Evolutionary conservation across 2,113 vertebrate species (phyloP).

Genomic region (Mesembrinibis cayennensis): DNA sequence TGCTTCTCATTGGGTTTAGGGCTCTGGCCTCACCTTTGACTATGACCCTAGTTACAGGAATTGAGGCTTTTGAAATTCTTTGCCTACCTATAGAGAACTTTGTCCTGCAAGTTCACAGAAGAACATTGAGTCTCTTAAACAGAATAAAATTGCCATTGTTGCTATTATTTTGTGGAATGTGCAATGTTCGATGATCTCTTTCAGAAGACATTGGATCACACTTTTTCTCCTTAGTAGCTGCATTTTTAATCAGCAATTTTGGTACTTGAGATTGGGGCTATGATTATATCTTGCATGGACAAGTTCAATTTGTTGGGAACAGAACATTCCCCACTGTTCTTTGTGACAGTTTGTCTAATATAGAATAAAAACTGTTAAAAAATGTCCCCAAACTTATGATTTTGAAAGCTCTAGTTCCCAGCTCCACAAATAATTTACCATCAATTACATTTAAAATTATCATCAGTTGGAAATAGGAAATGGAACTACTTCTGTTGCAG

Average conservation of each 20-base stretch:
- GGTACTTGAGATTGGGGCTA: neutral
- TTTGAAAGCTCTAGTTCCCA: neutral
- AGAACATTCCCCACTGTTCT: neutral
- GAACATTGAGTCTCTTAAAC: neutral
- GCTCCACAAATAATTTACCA: neutral
- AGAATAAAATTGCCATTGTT: neutral
- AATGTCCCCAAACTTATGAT: neutral
- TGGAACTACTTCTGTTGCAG: neutral
- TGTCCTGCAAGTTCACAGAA: neutral
- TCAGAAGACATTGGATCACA: neutral
- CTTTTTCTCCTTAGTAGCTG: neutral
- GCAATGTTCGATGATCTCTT: neutral
- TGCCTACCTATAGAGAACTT: neutral
- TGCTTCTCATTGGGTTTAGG: neutral
- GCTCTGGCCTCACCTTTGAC: neutral
- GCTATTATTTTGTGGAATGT: neutral
- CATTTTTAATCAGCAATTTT: neutral
- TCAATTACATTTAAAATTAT: slow-evolving; percentile 14
- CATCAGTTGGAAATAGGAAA: neutral
- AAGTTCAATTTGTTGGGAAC: neutral
- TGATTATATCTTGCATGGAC: neutral
- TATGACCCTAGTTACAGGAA: neutral
- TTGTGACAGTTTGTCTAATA: neutral
- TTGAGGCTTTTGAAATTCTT: neutral
- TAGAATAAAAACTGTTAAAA: neutral